phyloP scores from a whole-genome alignment of 2,888 invertebrate species.

The Trilocha varians region DNA sequence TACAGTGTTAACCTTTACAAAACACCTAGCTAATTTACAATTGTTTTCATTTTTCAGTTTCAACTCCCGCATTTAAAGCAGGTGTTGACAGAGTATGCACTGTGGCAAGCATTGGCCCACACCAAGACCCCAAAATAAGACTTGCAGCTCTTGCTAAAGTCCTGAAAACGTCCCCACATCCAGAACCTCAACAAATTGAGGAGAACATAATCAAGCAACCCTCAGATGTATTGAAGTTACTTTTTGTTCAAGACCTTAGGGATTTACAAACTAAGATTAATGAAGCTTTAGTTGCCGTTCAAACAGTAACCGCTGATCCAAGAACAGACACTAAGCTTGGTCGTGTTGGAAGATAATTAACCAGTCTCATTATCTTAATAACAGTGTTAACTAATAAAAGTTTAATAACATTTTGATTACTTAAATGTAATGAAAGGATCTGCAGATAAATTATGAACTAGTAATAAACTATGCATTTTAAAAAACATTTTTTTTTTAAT shows the following conservation, averaged over 20 bases:
- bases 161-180: conserved; percentile 86
- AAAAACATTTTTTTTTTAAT: neutral
- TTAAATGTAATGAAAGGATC: neutral
- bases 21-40: no score
- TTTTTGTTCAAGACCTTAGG: conserved; percentile 88
- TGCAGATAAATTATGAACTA: neutral
- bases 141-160: conserved; percentile 80
- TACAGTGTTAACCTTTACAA: no score
- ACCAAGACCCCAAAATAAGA: conserved; percentile 52
- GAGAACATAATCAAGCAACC: conserved; percentile 45
- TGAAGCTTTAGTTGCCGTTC: conserved; percentile 93
- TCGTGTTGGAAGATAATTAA: conserved; percentile 86
- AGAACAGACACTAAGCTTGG: conserved; percentile 96
- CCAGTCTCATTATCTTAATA: neutral
- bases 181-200: conserved; percentile 65
- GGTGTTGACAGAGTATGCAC: conserved; percentile 87
- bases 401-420: neutral
- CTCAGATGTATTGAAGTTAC: conserved; percentile 80
- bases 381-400: neutral
- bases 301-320: conserved; percentile 95
- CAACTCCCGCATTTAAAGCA: conserved; percentile 84
- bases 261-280: conserved; percentile 94
- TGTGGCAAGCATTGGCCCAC: conserved; percentile 65
- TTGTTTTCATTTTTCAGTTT: conserved; percentile 73
- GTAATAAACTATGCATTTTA: neutral